Percentiles rank a stretch among this genome's conserved stretches.
Evolutionary conservation across 2,113 vertebrate species (phyloP).

Genomic region (Physeter macrocephalus): DNA sequence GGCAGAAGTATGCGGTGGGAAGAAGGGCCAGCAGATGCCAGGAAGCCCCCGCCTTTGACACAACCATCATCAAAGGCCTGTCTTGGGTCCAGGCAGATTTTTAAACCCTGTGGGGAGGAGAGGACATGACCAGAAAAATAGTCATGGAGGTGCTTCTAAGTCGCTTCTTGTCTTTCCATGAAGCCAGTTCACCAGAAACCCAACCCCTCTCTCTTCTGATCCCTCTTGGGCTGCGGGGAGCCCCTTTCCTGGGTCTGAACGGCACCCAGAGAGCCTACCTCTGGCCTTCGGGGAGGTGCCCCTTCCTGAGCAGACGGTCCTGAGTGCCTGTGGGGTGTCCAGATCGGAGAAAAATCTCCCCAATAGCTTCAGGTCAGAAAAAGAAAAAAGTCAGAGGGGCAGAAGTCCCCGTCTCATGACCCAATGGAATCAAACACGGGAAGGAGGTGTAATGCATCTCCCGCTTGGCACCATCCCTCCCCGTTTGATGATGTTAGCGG

Average conservation of each 20-base stretch:
- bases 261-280: neutral
- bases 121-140: neutral
- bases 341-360: neutral
- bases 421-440: neutral
- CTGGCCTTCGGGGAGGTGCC: neutral
- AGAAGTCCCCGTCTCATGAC: neutral
- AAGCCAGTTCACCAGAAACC: too few relatives aligned
- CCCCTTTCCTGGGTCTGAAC: neutral
- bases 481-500: fast-evolving
- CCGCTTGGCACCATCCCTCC: fast-evolving
- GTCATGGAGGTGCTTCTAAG: neutral
- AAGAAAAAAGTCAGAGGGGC: neutral
- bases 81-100: neutral
- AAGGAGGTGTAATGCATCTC: neutral
- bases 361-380: neutral
- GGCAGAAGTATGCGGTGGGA: fast-evolving
- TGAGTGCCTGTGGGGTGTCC: neutral
- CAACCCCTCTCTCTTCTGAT: neutral
- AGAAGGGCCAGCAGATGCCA: too few relatives aligned
- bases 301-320: neutral
- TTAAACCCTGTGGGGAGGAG: neutral
- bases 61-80: neutral
- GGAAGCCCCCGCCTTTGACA: neutral
- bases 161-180: neutral
- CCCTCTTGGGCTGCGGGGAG: neutral